Conservation (phyloP, 1,140 invertebrate genomes). For the Plectus sambesii region DNA sequence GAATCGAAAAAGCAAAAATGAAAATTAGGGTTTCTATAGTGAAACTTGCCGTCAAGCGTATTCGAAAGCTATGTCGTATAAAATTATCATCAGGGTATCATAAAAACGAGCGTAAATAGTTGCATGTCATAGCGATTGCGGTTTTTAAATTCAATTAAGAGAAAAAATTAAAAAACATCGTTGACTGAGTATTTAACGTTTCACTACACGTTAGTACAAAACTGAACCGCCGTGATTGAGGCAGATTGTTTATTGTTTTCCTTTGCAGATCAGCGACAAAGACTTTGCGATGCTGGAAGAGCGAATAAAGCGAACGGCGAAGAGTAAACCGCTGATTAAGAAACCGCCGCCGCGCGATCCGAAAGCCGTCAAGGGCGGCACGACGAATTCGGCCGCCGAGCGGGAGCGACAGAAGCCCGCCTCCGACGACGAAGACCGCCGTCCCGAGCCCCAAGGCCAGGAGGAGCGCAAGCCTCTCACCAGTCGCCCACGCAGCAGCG, state of each 20-base stretch:
- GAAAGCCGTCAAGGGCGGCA: constrained; percentile 15
- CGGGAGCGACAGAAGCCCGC: constrained; percentile 17
- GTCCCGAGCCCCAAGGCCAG: constrained; percentile 13
- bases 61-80: no score
- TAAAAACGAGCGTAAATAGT: no score
- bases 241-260: constrained; percentile 15
- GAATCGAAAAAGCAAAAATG: no score
- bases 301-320: constrained; percentile 74
- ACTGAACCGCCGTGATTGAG: no score
- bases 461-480: constrained; percentile 13
- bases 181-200: no score
- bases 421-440: neutral
- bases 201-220: no score
- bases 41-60: no score
- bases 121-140: neutral
- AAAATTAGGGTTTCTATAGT: no score
- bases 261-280: constrained; percentile 71
- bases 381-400: neutral
- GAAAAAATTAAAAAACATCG: no score
- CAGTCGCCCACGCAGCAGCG: neutral
- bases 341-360: constrained; percentile 13
- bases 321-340: constrained; percentile 29
- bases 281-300: constrained; percentile 84
- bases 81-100: no score
- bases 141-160: no score